These are phyloP conservation scores for Cygnus atratus DNA, from an alignment of 2,113 vertebrate species.

Conservation along the genomic window DNA sequence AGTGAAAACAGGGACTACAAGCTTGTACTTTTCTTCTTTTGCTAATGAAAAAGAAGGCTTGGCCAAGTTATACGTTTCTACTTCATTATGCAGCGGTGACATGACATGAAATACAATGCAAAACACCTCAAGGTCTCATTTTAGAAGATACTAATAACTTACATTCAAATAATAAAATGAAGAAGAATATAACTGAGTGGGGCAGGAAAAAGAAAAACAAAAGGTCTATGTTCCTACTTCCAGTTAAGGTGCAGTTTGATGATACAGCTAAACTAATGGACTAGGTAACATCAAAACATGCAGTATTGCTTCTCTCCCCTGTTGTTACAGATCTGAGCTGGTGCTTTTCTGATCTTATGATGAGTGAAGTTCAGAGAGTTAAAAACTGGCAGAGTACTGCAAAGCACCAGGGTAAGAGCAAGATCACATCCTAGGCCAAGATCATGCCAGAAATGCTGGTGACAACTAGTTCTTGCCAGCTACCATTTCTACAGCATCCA, in stretches of 20 bases:
- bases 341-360: neutral
- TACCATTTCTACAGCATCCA: neutral
- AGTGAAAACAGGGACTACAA: neutral
- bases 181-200: neutral
- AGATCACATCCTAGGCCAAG: neutral
- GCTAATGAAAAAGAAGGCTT: neutral
- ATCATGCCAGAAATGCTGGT: neutral
- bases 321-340: neutral
- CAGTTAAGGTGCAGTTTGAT: fast-evolving
- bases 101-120: neutral
- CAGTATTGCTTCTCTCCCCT: neutral
- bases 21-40: neutral
- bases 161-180: neutral
- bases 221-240: neutral
- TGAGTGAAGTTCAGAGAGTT: neutral
- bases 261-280: neutral
- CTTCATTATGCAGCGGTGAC: neutral
- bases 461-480: neutral
- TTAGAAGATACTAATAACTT: neutral
- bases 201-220: neutral
- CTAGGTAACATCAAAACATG: too few relatives aligned
- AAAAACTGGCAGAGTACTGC: neutral
- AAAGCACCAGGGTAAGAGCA: neutral
- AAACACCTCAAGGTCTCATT: neutral
- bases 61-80: neutral